These are phyloP conservation scores for Quadroppia sp. DNA, from an alignment of 2,888 invertebrate species.

Conservation along the genomic window DNA sequence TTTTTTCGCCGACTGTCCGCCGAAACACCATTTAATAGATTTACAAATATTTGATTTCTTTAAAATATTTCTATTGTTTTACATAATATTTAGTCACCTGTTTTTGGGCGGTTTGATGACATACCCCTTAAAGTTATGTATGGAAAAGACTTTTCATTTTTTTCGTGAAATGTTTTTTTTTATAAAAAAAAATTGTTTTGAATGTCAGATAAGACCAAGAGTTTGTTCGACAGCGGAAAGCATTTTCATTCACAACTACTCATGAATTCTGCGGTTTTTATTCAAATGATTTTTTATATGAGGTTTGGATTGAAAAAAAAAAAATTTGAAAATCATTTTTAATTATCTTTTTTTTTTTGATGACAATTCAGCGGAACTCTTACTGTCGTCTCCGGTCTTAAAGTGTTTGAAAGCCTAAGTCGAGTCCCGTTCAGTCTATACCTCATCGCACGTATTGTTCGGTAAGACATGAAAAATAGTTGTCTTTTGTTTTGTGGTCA, in stretches of 20 bases:
- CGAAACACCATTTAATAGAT: neutral
- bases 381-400: neutral
- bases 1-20: neutral
- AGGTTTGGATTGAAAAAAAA: too few relatives aligned
- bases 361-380: constrained; percentile 1
- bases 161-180: neutral
- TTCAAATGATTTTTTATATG: neutral
- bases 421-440: neutral
- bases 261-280: neutral
- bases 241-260: neutral
- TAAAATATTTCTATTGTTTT: neutral
- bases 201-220: neutral
- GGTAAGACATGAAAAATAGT: neutral
- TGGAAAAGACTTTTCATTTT: too few relatives aligned
- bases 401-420: neutral
- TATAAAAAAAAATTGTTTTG: neutral
- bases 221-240: neutral
- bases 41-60: constrained; percentile 4
- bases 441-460: neutral
- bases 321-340: neutral
- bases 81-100: neutral
- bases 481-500: neutral
- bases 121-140: neutral
- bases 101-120: neutral
- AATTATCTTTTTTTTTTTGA: neutral